phyloP scores from a whole-genome alignment of 92 coral and sea anemone genomes.

The Heteractis magnifica region DNA sequence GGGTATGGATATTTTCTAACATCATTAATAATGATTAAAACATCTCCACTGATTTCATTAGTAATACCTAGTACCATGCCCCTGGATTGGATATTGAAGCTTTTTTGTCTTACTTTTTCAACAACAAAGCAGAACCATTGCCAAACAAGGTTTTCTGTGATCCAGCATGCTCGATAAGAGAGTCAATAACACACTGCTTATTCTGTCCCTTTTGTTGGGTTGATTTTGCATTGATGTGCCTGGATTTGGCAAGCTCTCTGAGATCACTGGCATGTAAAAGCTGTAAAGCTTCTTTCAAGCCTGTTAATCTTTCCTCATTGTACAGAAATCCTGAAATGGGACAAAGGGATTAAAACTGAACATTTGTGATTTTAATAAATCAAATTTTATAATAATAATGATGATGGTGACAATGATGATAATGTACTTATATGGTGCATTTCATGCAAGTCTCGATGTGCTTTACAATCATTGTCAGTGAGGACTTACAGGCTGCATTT shows the following conservation, averaged over 20 bases:
- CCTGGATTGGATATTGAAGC: background rate
- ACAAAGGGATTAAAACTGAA: background rate
- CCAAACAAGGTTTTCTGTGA: slow-evolving; percentile 87
- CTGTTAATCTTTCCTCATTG: slow-evolving; percentile 60
- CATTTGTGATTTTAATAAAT: too few relatives aligned
- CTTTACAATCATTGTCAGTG: too few relatives aligned
- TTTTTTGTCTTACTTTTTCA: slow-evolving; percentile 61
- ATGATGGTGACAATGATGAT: too few relatives aligned
- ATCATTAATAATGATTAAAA: too few relatives aligned
- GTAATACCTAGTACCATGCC: background rate
- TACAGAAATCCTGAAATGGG: slow-evolving; percentile 62
- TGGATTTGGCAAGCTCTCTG: slow-evolving; percentile 66
- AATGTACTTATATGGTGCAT: too few relatives aligned
- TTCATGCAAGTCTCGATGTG: too few relatives aligned
- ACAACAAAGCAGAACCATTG: slow-evolving; percentile 53
- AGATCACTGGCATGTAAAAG: slow-evolving; percentile 86
- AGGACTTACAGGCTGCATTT: too few relatives aligned
- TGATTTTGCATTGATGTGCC: slow-evolving; percentile 53
- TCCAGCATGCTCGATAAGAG: slow-evolving; percentile 58
- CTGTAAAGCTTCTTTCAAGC: slow-evolving; percentile 55
- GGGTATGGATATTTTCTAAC: background rate
- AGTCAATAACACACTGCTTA: slow-evolving; percentile 53
- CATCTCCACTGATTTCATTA: too few relatives aligned
- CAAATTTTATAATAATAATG: too few relatives aligned
- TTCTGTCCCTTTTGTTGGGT: slow-evolving; percentile 58